Percentiles rank a stretch among this genome's conserved stretches.
These are phyloP conservation scores for Rhaphigaster nebulosa DNA, from an alignment of 2,888 invertebrate genomes.

Conservation along the genomic window DNA sequence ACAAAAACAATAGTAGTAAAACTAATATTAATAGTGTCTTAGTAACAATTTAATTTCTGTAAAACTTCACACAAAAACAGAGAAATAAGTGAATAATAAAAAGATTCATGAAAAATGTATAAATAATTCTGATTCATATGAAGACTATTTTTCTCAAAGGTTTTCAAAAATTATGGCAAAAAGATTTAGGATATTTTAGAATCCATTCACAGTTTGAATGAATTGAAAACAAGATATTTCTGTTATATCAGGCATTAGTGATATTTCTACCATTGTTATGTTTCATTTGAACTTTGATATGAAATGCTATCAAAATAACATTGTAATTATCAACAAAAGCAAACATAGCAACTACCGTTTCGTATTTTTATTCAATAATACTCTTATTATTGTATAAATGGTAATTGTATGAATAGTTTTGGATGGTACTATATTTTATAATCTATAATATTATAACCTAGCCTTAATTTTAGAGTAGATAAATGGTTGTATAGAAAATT, in stretches of 20 bases:
- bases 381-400: too few relatives aligned
- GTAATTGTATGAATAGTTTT: too few relatives aligned
- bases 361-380: not conserved
- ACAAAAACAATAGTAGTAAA: too few relatives aligned
- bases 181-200: not conserved
- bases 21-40: too few relatives aligned
- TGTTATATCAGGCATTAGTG: not conserved
- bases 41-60: too few relatives aligned
- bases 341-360: not conserved
- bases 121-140: too few relatives aligned
- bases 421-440: too few relatives aligned
- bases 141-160: not conserved
- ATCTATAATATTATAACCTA: too few relatives aligned
- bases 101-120: too few relatives aligned
- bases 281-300: constrained; percentile 14
- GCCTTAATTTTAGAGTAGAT: too few relatives aligned
- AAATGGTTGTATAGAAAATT: not conserved
- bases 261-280: not conserved
- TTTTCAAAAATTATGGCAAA: not conserved
- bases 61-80: too few relatives aligned
- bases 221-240: not conserved
- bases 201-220: not conserved
- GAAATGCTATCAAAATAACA: not conserved
- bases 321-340: not conserved
- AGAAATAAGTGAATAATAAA: too few relatives aligned